phyloP scores from a whole-genome alignment of 1,140 invertebrate species.

The Drosophila sulfurigaster region DNA sequence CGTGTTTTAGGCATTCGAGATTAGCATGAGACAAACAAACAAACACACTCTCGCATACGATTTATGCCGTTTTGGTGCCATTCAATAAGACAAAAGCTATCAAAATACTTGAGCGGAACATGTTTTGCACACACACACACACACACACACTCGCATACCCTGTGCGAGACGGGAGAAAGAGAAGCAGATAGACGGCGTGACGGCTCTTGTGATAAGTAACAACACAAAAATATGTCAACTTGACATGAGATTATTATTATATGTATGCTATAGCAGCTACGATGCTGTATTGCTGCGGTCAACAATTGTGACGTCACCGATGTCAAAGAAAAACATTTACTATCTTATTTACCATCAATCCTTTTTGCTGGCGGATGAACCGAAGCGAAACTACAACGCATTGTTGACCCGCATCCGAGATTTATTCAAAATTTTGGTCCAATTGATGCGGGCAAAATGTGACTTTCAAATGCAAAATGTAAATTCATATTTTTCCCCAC shows the following conservation, averaged over 20 bases:
- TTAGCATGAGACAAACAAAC: conserved; percentile 45
- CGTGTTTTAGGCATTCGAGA: conserved; percentile 38
- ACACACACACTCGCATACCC: not conserved
- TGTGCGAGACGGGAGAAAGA: not conserved
- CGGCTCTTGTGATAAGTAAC: conserved; percentile 19
- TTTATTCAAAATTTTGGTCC: conserved; percentile 19
- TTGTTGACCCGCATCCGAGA: conserved; percentile 32
- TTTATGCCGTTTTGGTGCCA: conserved; percentile 36
- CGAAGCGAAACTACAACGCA: too few species aligned
- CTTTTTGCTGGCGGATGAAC: not conserved
- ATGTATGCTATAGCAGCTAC: too few species aligned
- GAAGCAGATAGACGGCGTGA: not conserved
- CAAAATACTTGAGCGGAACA: conserved; percentile 48
- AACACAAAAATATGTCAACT: not conserved
- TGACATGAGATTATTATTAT: not conserved
- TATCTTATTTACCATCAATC: conserved; percentile 12
- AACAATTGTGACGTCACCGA: conserved; percentile 18
- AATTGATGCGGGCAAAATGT: conserved; percentile 34
- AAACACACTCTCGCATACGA: conserved; percentile 17
- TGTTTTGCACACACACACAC: conserved; percentile 26
- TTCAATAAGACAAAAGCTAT: conserved; percentile 55
- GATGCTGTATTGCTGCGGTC: not conserved
- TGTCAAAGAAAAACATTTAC: conserved; percentile 16
- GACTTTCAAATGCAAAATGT: conserved; percentile 26
- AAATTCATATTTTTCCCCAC: conserved; percentile 4